Percentiles rank a stretch among this genome's conserved stretches.
phyloP scores from a whole-genome alignment of 1,140 invertebrate species.

The Neoseiulus cucumeris region DNA sequence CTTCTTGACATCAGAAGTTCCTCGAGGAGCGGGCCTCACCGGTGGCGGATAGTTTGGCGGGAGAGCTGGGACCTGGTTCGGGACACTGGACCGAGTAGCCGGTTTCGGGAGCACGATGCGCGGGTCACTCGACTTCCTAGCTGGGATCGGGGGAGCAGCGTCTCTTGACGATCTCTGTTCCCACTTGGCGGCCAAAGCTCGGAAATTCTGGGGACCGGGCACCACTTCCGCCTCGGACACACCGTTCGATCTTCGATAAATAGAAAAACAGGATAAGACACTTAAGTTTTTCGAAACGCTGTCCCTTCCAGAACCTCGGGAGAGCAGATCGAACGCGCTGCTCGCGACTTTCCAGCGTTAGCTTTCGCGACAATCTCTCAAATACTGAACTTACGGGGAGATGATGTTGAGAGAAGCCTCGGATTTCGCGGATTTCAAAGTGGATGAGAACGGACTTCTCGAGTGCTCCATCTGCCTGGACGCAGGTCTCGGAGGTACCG shows the following conservation, averaged over 20 bases:
- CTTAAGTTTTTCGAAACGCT: too few species aligned
- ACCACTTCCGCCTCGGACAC: conserved; percentile 16
- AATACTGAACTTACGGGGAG: background rate
- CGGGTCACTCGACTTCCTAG: conserved; percentile 1
- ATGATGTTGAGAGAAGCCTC: conserved; percentile 7
- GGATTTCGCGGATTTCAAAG: background rate
- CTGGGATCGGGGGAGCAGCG: background rate
- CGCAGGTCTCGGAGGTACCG: background rate
- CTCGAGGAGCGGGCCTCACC: conserved; percentile 8
- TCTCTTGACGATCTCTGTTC: conserved; percentile 22
- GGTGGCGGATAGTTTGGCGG: background rate
- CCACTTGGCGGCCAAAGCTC: conserved; percentile 28
- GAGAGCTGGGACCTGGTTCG: background rate
- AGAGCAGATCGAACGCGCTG: too few species aligned
- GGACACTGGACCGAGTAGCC: background rate
- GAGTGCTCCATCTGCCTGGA: background rate
- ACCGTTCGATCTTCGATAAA: background rate
- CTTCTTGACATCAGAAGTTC: conserved; percentile 33
- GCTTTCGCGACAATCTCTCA: too few species aligned
- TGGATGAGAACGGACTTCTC: background rate
- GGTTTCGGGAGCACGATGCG: background rate
- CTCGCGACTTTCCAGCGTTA: too few species aligned
- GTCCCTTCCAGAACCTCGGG: too few species aligned
- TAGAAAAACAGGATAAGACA: too few species aligned
- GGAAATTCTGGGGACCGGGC: conserved; percentile 23